Base-by-base conservation (phyloP, 2,113 vertebrate genomes). In the Onychostoma macrolepis region DNA sequence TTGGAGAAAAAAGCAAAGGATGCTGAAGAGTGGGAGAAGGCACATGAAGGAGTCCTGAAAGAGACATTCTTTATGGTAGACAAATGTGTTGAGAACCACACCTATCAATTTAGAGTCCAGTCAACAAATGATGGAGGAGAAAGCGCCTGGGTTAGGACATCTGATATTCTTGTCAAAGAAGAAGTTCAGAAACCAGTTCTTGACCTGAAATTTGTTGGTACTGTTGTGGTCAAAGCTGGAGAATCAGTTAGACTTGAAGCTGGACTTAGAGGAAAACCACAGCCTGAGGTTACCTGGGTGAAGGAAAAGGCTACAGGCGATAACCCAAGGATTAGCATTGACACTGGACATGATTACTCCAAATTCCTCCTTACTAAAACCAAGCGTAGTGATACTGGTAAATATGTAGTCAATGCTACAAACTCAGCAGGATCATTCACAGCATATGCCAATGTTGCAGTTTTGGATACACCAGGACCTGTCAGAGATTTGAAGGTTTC, bases 181-280 rank as follows among this genome's bases (percentile, higher is more conserved):
- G 98, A 98, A 91, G 91, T 99, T 79, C 96, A 97, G 92, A 99
- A 99, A 92, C 98, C 98, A 48, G 97, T 97, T 28, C 92, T 99
- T 84, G 98, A 99, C 77, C 91, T 99, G 89, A 99, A 97, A 90
- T 90, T 99, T 89, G 90, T 94, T 71, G 98, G 98, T 4, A 92
- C 96, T 17, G 21, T 98, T 81, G 98, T 97, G 43, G 97, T 99
- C 85, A 99, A 95, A 95, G 97, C 96, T 48, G 98, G 98, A 3
- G 98, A 99, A 26, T 96, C 98, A 4, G 96, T 99, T 87, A 95
- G 97, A 92, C 96, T 99, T 83, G 97, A 99, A 90, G 98, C 98
- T 76, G 95, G 90, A 33, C 95, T 99, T 63, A 97, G 97, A 96
- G 98, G 98, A 92, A 99, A 99, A 90, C 98, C 98, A 26, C 96